Percentiles rank a stretch among this genome's conserved stretches.
These are phyloP conservation scores for Microcebus ravelobensis DNA, from an alignment of 2,113 vertebrate species.

Conservation along the genomic window DNA sequence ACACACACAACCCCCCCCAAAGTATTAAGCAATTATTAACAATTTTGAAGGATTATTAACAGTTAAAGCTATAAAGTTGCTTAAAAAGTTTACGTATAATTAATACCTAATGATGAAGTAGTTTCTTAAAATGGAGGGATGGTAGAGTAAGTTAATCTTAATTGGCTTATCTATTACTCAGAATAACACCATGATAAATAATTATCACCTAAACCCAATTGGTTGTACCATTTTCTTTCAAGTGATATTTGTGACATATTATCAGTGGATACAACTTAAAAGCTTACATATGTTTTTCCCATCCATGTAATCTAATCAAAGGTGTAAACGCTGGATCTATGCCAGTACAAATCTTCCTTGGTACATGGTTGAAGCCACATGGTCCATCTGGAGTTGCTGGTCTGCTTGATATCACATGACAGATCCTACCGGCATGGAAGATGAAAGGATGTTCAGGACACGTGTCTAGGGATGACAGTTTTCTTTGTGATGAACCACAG, in stretches of 20 bases:
- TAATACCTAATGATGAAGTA: neutral
- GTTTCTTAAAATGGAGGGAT: slow-evolving; percentile 59
- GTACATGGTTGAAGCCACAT: slow-evolving; percentile 45
- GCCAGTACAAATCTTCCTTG: slow-evolving; percentile 75
- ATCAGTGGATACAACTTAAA: slow-evolving; percentile 72
- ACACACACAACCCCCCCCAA: neutral
- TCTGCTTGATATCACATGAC: slow-evolving; percentile 83
- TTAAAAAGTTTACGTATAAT: slow-evolving; percentile 7
- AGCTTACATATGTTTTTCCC: slow-evolving; percentile 78
- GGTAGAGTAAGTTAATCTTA: slow-evolving; percentile 68
- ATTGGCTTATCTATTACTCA: slow-evolving; percentile 84
- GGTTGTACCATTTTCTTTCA: slow-evolving; percentile 79
- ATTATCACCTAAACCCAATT: slow-evolving; percentile 81
- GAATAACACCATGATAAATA: slow-evolving; percentile 84
- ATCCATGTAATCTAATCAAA: slow-evolving; percentile 84
- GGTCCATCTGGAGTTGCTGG: slow-evolving; percentile 80
- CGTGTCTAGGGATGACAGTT: slow-evolving; percentile 85
- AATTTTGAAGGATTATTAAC: slow-evolving; percentile 4
- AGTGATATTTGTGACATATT: slow-evolving; percentile 81
- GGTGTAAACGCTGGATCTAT: slow-evolving; percentile 75
- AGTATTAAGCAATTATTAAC: slow-evolving; percentile 12
- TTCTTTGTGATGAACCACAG: slow-evolving; percentile 89
- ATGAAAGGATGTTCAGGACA: slow-evolving; percentile 85
- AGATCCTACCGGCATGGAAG: slow-evolving; percentile 79
- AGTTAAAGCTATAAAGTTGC: neutral